A percentile compares a stretch with the other conserved stretches of the same genome.
Evolutionary conservation across 2,888 invertebrate genomes (phyloP).

Genomic region (Villa cingulata): DNA sequence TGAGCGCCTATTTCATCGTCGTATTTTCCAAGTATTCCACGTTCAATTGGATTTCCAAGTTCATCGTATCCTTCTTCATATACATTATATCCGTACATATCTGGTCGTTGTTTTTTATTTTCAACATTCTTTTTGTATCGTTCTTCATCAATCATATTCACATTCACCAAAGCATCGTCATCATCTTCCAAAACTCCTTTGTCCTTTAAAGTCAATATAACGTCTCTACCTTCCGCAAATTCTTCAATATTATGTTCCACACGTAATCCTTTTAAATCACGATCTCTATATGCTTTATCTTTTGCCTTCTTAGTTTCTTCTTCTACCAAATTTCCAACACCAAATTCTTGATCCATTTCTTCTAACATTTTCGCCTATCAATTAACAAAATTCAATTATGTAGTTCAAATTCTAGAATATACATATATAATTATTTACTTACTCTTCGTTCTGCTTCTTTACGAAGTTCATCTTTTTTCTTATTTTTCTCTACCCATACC

Average conservation of each 20-base stretch:
- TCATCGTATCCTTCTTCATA: slow-evolving; percentile 62
- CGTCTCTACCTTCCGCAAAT: slow-evolving; percentile 63
- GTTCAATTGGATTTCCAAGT: slow-evolving; percentile 47
- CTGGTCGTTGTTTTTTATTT: slow-evolving; percentile 67
- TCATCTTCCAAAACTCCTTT: slow-evolving; percentile 76
- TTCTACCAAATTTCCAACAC: slow-evolving; percentile 71
- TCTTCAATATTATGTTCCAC: slow-evolving; percentile 68
- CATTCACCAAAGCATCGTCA: slow-evolving; percentile 82
- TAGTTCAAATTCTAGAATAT: too few relatives aligned
- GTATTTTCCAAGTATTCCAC: slow-evolving; percentile 74
- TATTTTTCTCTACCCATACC: slow-evolving; percentile 72
- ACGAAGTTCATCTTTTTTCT: slow-evolving; percentile 63
- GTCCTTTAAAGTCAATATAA: slow-evolving; percentile 89
- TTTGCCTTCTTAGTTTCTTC: slow-evolving; percentile 51
- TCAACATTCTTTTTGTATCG: slow-evolving; percentile 71
- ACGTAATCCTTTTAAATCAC: slow-evolving; percentile 63
- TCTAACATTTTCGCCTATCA: slow-evolving; percentile 84
- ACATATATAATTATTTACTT: slow-evolving; percentile 6
- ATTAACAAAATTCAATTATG: too few relatives aligned
- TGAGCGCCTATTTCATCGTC: slow-evolving; percentile 81
- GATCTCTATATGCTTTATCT: slow-evolving; percentile 49
- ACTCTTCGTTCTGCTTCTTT: slow-evolving; percentile 63
- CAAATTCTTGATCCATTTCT: slow-evolving; percentile 91
- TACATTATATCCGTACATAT: slow-evolving; percentile 75
- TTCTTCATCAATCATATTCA: slow-evolving; percentile 77